Base-by-base conservation (phyloP, 2,113 vertebrate genomes). In the Tringa solitaria region DNA sequence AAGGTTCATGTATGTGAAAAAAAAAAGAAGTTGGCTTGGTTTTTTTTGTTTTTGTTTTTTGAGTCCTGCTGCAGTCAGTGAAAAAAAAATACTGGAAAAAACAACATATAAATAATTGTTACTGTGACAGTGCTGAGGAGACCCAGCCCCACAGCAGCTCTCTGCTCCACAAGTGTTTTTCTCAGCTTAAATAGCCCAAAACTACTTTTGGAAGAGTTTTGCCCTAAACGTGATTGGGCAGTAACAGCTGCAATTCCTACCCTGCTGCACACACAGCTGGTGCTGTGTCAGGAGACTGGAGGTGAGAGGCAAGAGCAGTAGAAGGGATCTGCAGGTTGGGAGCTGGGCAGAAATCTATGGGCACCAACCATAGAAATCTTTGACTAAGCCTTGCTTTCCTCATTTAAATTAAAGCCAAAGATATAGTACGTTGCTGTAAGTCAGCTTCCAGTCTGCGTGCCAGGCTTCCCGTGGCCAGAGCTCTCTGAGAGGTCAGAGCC, bases 51-150 rank as follows among this genome's bases (percentile, higher is more conserved):
- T 80, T 72, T 83, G 45, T 35, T 88, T 92, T 94, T 65, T 2
- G 77, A 51, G 74, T 65, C 75, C 37, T 88, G 37, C 56, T 82
- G 50, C 67, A 93, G 54, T 70, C 67, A 54, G 59, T 53, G 20
- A 6, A 60, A 67, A 57, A 95, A 64, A 68, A 54, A 10, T 4
- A 9, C 23, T 28, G 15, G 63, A 45, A 86, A 85, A 85, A 84
- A 13, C 37, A 70, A 43, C 43, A 48, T 33, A 59, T 63, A 74
- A 81, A 88, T 90, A 69, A 85, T 88, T 85, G 75, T 90, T 86
- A 74, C 68, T 90, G 43, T 86, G 78, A 54, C 63, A 94, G 81
- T 73, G 68, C 54, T 77, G 79, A 86, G 72, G 24, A 95, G 67
- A 57, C 45, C 53, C 37, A 77, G 63, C 14, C 54, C 33, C 14